Evolutionary conservation across 2,797 vertebrate species (phyloP).

Genomic region (Sebastes diaconus): DNA sequence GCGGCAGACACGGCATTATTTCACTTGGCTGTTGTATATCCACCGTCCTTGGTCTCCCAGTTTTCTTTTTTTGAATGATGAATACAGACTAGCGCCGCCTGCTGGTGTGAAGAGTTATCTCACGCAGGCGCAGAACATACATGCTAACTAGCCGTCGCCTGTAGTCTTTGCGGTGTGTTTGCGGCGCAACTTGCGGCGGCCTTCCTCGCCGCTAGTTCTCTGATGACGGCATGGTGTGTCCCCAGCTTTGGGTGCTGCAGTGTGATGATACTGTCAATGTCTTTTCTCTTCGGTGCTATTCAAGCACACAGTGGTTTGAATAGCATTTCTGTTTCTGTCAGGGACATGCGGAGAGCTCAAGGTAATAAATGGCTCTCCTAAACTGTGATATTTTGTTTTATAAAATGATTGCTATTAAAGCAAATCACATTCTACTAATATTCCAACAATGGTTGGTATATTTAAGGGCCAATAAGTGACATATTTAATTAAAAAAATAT

Average conservation of each 20-base stretch:
- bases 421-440: not conserved
- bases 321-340: not conserved
- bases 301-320: not conserved
- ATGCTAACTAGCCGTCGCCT: no score
- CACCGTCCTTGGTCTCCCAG: no score
- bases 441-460: not conserved
- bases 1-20: no score
- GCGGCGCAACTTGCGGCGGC: no score
- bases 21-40: no score
- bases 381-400: not conserved
- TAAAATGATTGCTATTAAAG: not conserved
- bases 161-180: no score
- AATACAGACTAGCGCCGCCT: no score
- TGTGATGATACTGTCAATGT: not conserved
- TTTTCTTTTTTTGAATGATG: no score
- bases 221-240: no score
- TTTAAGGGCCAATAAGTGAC: not conserved
- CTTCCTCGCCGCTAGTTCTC: no score
- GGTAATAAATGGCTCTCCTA: not conserved
- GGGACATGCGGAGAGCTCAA: not conserved
- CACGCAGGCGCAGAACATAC: no score
- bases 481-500: not conserved
- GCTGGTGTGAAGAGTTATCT: no score
- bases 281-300: not conserved
- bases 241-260: not conserved